Conservation (phyloP, 2,113 vertebrate species). For the Paraplagusia blochii region DNA sequence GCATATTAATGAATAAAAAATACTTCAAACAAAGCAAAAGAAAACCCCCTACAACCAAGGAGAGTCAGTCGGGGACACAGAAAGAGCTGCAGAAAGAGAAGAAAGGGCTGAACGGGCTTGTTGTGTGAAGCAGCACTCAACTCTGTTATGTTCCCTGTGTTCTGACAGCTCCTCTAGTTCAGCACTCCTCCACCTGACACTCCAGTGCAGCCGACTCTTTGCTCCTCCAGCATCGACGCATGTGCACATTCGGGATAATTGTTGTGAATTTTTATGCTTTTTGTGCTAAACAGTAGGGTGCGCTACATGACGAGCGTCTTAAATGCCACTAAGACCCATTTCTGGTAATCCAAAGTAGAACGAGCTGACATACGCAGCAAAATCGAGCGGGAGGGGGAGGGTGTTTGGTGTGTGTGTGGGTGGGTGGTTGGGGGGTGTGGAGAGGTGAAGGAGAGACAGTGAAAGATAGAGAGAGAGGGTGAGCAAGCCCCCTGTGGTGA, state of each 20-base stretch:
- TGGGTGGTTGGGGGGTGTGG: constrained; percentile 7
- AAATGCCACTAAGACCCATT: constrained; percentile 55
- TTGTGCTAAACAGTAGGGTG: constrained; percentile 14
- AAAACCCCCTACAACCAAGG: constrained; percentile 10
- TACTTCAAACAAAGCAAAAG: neutral
- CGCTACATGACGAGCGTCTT: constrained; percentile 20
- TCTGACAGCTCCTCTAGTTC: constrained; percentile 63
- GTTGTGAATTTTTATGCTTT: constrained; percentile 13
- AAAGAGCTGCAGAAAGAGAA: constrained; percentile 34
- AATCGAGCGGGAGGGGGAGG: constrained; percentile 28
- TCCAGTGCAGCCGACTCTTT: constrained; percentile 47
- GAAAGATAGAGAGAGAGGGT: constrained; percentile 36
- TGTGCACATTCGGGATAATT: constrained; percentile 22
- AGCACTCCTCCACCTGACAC: constrained; percentile 56
- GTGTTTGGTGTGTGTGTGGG: neutral
- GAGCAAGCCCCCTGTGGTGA: constrained; percentile 67
- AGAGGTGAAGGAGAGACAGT: constrained; percentile 22
- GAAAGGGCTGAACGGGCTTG: constrained; percentile 40
- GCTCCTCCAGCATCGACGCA: constrained; percentile 23
- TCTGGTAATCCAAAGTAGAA: constrained; percentile 68
- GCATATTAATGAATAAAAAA: neutral
- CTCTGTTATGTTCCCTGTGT: constrained; percentile 55
- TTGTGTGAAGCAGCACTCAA: constrained; percentile 39
- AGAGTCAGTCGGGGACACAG: constrained; percentile 29
- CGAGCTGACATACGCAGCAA: constrained; percentile 61